Evolutionary conservation across 2,797 vertebrate genomes (phyloP), one percentile per base, ranked within the genome.

Genomic region (Acanthurus tractus): DNA sequence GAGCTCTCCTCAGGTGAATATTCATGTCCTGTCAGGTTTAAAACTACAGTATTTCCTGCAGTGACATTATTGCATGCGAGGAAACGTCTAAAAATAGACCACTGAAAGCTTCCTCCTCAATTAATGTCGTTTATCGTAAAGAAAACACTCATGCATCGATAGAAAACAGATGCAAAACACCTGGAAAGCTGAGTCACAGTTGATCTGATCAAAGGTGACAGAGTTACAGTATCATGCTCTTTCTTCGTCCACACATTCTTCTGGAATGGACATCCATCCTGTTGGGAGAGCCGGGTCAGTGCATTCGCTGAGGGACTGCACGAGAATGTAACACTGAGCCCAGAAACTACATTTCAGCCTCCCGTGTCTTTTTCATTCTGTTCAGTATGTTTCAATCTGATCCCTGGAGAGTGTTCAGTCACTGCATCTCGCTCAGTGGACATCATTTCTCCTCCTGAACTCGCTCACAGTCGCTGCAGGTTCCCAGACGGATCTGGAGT

Each of bases 401-500:
- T 56, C 29, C 18, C 17, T 36, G 29, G 3, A n/a, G 29, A 56
- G 34, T 36, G 29, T 56, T 56, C 54, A 55, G 23, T 34, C 50
- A 53, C 11, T 23, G 20, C 23, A 53, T 11, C n/a, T 54, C 52
- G 15, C 23, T 17, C 23, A 18, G 10, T 50, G n/a, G 22, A 11
- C 22, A 23, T 23, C 22, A 25, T 55, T 25, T 29, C 23, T 29
- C 14, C 13, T 34, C 54, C 34, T 36, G 29, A 56, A 12, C 29
- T 10, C 29, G 10, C 25, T 29, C 25, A 29, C 2, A 29, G 22
- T 34, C 25, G 18, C 23, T 12, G 54, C 29, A 36, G 29, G 53
- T 29, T 55, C 53, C 44, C 22, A 14, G 22, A 70, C 6, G 22
- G 42, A 71, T 23, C 36, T 25, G 20, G 38, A 52, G 46, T 67